phyloP scores from a whole-genome alignment of 2,888 invertebrate genomes.

The Coecobrya sp. region DNA sequence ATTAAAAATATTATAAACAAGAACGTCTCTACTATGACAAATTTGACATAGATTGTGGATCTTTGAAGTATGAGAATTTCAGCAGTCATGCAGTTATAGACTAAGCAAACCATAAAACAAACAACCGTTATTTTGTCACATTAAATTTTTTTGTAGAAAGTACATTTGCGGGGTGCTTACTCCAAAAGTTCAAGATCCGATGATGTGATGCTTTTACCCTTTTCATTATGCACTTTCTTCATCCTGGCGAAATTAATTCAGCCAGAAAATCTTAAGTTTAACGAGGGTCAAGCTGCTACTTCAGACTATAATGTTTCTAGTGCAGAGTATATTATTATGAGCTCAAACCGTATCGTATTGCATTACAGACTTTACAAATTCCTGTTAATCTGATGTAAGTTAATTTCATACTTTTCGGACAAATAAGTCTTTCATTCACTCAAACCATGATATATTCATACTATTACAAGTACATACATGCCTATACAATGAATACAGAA shows the following conservation, averaged over 20 bases:
- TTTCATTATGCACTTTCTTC: not conserved
- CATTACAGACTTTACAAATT: constrained; percentile 47
- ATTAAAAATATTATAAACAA: no score
- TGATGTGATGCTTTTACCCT: not conserved
- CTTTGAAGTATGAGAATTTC: not conserved
- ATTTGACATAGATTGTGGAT: not conserved
- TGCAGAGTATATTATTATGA: not conserved
- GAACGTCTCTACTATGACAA: no score
- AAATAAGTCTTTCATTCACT: constrained; percentile 59
- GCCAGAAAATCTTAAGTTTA: not conserved
- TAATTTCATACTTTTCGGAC: constrained; percentile 65
- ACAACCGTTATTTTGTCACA: constrained; percentile 20
- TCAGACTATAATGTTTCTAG: not conserved
- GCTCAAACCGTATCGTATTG: not conserved
- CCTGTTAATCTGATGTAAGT: constrained; percentile 62
- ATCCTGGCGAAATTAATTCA: not conserved
- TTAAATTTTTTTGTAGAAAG: not conserved
- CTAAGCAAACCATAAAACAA: not conserved
- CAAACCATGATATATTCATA: not conserved
- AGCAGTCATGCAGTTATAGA: not conserved
- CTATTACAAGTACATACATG: no score
- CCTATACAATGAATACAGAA: not conserved
- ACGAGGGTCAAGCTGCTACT: constrained; percentile 27
- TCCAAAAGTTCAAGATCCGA: not conserved
- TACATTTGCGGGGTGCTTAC: not conserved